Conservation (phyloP, 1,140 invertebrate species). For the Drosophila kikkawai region DNA sequence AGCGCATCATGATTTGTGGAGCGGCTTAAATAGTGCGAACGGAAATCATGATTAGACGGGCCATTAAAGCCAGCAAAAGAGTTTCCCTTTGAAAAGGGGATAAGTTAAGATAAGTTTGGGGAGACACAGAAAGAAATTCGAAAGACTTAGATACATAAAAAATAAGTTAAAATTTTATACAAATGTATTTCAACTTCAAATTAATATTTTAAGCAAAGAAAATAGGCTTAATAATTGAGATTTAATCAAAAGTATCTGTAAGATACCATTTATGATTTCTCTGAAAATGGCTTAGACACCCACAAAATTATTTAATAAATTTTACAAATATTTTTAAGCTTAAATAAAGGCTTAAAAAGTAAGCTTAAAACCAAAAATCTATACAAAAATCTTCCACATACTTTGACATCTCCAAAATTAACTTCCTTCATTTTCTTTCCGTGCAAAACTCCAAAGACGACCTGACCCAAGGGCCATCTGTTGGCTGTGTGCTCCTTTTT, state of each 20-base stretch:
- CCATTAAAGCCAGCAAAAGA: conserved; percentile 55
- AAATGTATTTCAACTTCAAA: too few species aligned
- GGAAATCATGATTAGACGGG: conserved; percentile 78
- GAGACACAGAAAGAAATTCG: conserved; percentile 6
- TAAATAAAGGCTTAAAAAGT: not conserved
- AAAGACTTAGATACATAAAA: not conserved
- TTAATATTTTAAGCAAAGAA: too few species aligned
- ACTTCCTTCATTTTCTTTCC: not conserved
- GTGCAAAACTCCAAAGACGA: conserved; percentile 15
- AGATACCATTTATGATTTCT: not conserved
- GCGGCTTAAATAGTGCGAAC: conserved; percentile 65
- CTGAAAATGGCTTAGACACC: not conserved
- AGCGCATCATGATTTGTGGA: conserved; percentile 60
- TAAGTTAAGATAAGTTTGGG: conserved; percentile 1
- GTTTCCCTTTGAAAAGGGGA: conserved; percentile 12
- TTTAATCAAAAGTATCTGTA: too few species aligned
- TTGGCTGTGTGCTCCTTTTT: conserved; percentile 28
- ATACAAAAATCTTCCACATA: not conserved
- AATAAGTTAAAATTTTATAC: too few species aligned
- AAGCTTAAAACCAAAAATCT: not conserved
- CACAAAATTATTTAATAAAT: too few species aligned
- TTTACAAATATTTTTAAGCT: not conserved
- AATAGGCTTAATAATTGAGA: too few species aligned
- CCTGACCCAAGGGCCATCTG: conserved; percentile 45
- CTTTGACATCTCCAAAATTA: not conserved